These are phyloP conservation scores for Tenthredo scrophulariae DNA, from an alignment of 2,888 invertebrate genomes.

Conservation along the genomic window DNA sequence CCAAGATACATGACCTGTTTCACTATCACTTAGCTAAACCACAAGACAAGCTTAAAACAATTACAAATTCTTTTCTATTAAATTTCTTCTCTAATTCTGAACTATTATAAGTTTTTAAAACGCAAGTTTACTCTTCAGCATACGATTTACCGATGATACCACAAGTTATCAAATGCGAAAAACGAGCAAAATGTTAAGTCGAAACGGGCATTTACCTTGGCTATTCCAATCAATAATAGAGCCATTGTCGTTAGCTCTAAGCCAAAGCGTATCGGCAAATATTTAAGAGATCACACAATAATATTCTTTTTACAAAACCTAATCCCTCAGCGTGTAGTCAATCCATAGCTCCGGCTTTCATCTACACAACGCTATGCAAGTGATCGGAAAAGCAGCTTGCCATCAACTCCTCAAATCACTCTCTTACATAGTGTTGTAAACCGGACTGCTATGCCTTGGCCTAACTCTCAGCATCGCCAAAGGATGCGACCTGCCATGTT, in stretches of 20 bases:
- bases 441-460: constrained; percentile 89
- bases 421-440: constrained; percentile 93
- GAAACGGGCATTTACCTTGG: constrained; percentile 29
- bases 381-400: not conserved
- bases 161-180: not conserved
- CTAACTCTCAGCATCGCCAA: constrained; percentile 91
- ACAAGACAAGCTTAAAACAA: not conserved
- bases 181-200: not conserved
- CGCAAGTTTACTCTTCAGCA: not conserved
- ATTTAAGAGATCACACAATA: constrained; percentile 67
- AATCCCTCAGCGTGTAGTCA: not conserved
- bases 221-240: constrained; percentile 37
- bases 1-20: constrained; percentile 34
- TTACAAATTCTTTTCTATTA: not conserved
- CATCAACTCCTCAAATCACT: constrained; percentile 4
- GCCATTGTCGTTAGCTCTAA: constrained; percentile 44
- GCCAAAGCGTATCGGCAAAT: constrained; percentile 61
- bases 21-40: not conserved
- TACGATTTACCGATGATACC: not conserved
- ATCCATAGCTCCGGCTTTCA: not conserved
- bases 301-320: constrained; percentile 33
- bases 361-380: not conserved
- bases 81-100: not conserved
- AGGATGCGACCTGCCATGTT: constrained; percentile 96
- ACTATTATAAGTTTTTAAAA: not conserved